Conservation (phyloP, 1,140 invertebrate genomes). For the Archivesica marissinica region DNA sequence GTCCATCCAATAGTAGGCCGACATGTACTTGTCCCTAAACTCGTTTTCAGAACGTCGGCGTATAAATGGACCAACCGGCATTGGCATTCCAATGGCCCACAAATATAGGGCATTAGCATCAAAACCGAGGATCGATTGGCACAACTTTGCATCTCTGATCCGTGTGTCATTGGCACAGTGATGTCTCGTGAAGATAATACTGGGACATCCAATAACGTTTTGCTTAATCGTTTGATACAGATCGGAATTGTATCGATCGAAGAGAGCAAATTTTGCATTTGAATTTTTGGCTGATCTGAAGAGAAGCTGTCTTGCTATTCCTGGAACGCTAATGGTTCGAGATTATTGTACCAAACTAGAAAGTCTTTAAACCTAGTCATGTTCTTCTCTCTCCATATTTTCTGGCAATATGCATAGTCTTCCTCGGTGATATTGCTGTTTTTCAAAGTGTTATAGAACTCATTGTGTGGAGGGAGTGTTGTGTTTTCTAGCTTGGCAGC, state of each 20-base stretch:
- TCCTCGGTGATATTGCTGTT: constrained; percentile 56
- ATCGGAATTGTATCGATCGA: constrained; percentile 56
- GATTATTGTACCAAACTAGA: constrained; percentile 64
- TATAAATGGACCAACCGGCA: constrained; percentile 65
- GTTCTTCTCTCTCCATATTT: constrained; percentile 58
- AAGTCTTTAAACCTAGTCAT: constrained; percentile 66
- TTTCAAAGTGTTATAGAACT: constrained; percentile 64
- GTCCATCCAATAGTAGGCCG: constrained; percentile 37
- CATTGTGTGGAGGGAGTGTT: constrained; percentile 24
- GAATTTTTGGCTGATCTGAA: constrained; percentile 38
- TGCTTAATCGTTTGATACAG: constrained; percentile 17
- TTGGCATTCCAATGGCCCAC: constrained; percentile 56
- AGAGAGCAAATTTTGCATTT: constrained; percentile 38
- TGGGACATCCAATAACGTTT: constrained; percentile 46
- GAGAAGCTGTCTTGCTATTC: constrained; percentile 60
- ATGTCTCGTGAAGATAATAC: constrained; percentile 48
- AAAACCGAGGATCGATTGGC: no score
- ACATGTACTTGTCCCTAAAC: constrained; percentile 41
- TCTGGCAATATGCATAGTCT: constrained; percentile 63
- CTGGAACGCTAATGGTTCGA: constrained; percentile 63
- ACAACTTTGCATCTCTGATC: constrained; percentile 14
- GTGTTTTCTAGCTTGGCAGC: constrained; percentile 44
- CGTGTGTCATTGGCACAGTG: constrained; percentile 1
- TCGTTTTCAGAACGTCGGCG: constrained; percentile 16
- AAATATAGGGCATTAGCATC: no score